Evolutionary conservation across 2,113 vertebrate species (phyloP).

Genomic region (Alosa alosa): DNA sequence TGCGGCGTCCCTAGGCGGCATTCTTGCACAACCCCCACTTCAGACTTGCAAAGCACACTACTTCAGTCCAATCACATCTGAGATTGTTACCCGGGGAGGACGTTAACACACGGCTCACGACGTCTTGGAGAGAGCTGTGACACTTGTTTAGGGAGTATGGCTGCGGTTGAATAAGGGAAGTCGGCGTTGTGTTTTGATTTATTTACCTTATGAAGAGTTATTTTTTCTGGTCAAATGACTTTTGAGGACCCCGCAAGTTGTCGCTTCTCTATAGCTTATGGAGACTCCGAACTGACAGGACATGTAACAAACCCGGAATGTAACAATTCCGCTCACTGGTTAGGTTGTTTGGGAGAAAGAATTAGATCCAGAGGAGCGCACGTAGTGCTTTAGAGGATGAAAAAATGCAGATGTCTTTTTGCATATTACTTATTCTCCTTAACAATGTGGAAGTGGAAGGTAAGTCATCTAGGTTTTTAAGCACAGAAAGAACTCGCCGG

Average conservation of each 20-base stretch:
- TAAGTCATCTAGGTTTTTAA: background rate
- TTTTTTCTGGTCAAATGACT: background rate
- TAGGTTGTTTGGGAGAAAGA: background rate
- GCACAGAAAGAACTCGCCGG: background rate
- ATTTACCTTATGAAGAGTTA: background rate
- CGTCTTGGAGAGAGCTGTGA: background rate
- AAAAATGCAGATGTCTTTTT: background rate
- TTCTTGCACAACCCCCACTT: conserved; percentile 7
- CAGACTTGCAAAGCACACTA: background rate
- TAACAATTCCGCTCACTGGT: background rate
- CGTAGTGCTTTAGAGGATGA: background rate
- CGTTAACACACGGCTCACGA: background rate
- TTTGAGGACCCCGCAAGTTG: background rate
- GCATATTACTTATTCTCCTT: background rate
- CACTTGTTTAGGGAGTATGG: background rate
- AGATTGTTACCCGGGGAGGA: background rate
- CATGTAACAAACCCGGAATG: background rate
- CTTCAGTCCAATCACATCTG: conserved; percentile 2
- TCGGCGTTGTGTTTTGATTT: background rate
- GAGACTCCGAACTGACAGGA: background rate
- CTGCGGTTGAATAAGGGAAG: too few relatives aligned
- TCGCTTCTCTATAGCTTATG: background rate
- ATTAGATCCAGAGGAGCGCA: background rate
- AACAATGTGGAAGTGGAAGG: background rate
- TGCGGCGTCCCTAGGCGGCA: background rate